Evolutionary conservation across 2,797 vertebrate species (phyloP).

Genomic region (Notamacropus eugenii): DNA sequence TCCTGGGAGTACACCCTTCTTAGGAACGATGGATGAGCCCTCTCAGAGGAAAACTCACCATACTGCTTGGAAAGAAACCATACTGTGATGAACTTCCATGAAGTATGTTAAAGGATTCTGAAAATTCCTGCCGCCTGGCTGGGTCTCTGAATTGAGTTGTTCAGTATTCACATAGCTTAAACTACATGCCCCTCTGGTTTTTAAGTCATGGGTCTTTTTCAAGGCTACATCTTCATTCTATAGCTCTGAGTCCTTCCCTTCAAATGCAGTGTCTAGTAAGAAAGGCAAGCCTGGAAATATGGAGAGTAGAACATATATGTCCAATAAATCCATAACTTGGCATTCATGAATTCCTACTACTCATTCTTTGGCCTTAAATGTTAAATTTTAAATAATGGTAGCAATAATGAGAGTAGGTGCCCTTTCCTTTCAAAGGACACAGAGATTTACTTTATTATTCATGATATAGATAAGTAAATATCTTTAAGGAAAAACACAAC

Average conservation of each 20-base stretch:
- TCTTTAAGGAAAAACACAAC: conserved; percentile 17
- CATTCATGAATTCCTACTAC: conserved; percentile 44
- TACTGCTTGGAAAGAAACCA: background rate
- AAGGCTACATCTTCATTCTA: background rate
- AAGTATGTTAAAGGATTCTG: conserved; percentile 7
- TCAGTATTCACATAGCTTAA: conserved; percentile 31
- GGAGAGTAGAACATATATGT: background rate
- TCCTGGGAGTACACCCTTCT: background rate
- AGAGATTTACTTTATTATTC: conserved; percentile 15
- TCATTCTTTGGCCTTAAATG: conserved; percentile 48
- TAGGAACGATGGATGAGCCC: background rate
- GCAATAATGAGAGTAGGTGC: conserved; percentile 11
- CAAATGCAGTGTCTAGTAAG: background rate
- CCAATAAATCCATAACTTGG: conserved; percentile 15
- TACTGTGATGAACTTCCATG: background rate
- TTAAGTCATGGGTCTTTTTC: background rate
- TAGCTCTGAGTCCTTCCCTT: background rate
- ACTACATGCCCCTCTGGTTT: background rate
- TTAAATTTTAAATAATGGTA: conserved; percentile 49
- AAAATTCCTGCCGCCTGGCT: conserved; percentile 7
- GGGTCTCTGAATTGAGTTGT: background rate
- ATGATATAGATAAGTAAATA: conserved; percentile 11
- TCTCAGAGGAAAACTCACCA: conserved; percentile 33
- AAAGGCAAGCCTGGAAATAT: conserved; percentile 30
- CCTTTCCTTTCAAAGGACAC: conserved; percentile 43